These are phyloP conservation scores for Chironomus striatipennis DNA, from an alignment of 1,140 invertebrate species.

Conservation along the genomic window DNA sequence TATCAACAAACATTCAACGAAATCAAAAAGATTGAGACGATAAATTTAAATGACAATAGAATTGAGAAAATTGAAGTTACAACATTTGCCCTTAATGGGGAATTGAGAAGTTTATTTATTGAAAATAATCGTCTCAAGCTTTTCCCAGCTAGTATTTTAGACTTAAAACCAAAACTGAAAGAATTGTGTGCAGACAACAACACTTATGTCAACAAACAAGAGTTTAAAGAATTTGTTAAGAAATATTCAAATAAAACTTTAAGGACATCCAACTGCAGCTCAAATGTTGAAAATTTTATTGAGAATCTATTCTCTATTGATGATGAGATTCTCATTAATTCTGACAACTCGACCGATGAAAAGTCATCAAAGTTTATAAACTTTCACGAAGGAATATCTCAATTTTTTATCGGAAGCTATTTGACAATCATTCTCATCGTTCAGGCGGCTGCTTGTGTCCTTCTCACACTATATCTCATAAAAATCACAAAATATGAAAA, in stretches of 20 bases:
- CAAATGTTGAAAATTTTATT: background rate
- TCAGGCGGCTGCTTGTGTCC: background rate
- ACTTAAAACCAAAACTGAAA: background rate
- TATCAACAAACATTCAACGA: background rate
- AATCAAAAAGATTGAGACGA: background rate
- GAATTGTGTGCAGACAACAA: constrained; percentile 2
- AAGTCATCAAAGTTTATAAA: background rate
- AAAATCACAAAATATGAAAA: constrained; percentile 19
- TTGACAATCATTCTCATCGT: background rate
- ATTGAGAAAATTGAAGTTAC: background rate
- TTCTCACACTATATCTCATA: background rate
- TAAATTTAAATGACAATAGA: background rate
- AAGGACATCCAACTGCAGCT: background rate
- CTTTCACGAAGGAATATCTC: background rate
- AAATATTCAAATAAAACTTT: background rate
- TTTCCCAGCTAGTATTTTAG: background rate
- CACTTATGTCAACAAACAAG: background rate
- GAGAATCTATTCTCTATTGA: background rate
- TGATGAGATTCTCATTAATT: background rate
- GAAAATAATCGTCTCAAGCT: background rate
- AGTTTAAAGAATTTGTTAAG: background rate
- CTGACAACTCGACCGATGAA: background rate
- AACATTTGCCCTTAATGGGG: background rate
- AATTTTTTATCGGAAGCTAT: constrained; percentile 11
- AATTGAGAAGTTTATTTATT: constrained; percentile 4